Conservation (phyloP, 53 echinoderm and acorn worm species). For the Zoroaster sp. region DNA sequence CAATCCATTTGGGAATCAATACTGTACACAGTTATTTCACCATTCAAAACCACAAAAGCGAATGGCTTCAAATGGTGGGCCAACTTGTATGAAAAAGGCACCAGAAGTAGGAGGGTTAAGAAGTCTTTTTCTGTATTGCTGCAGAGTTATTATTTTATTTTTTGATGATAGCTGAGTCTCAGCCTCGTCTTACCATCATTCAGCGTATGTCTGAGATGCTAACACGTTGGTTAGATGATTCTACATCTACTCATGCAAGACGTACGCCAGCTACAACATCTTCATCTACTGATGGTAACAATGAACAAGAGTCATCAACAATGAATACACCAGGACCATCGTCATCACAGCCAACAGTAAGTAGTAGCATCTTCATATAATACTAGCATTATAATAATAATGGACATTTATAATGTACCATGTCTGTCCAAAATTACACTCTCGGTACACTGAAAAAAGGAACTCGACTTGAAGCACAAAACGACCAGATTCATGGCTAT, state of each 20-base stretch:
- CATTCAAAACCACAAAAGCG: too few species aligned
- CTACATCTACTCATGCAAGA: slow-evolving; percentile 63
- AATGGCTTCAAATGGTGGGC: too few species aligned
- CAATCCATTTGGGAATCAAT: too few species aligned
- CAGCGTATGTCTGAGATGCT: slow-evolving; percentile 98
- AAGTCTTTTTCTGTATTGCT: background rate
- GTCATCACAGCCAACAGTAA: slow-evolving; percentile 13
- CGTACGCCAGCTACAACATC: slow-evolving; percentile 1
- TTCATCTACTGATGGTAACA: background rate
- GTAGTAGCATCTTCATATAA: background rate
- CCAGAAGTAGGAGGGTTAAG: too few species aligned
- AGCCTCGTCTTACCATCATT: slow-evolving; percentile 82
- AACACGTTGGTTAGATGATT: slow-evolving; percentile 94
- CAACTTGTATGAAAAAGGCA: too few species aligned
- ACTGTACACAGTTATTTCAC: too few species aligned
- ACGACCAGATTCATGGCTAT: too few species aligned
- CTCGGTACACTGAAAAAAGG: background rate
- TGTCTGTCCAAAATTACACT: too few species aligned
- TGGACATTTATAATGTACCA: too few species aligned
- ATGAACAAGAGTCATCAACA: background rate
- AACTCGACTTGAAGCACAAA: background rate
- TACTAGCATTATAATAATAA: background rate
- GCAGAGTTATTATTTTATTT: background rate
- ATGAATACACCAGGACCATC: background rate
- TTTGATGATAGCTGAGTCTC: slow-evolving; percentile 22